Percentiles rank a stretch among this genome's conserved stretches.
phyloP scores from a whole-genome alignment of 1,140 invertebrate genomes.

The Magallana ariakensis region DNA sequence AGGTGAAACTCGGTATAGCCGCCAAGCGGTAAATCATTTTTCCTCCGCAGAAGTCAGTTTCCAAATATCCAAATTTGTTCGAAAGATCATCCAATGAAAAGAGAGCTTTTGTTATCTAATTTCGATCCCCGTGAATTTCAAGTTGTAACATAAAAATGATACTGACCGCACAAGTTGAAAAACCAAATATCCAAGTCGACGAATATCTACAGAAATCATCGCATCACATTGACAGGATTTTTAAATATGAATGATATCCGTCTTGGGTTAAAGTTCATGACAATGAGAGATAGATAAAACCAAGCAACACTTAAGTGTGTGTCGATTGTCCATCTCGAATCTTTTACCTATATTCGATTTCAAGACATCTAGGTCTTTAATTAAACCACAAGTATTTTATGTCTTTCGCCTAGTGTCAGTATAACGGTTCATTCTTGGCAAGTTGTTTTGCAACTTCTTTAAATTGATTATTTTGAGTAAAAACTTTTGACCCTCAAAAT shows the following conservation, averaged over 20 bases:
- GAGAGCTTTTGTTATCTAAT: too few relatives aligned
- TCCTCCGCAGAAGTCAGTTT: not conserved
- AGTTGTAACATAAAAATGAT: not conserved
- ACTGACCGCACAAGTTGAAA: not conserved
- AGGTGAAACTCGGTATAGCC: not conserved
- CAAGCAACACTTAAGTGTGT: slow-evolving; percentile 22
- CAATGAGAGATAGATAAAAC: slow-evolving; percentile 16
- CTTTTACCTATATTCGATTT: slow-evolving; percentile 36
- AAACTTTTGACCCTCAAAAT: slow-evolving; percentile 21
- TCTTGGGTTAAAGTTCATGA: slow-evolving; percentile 16
- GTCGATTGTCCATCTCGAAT: not conserved
- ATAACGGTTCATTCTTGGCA: not conserved
- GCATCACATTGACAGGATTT: not conserved
- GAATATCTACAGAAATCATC: slow-evolving; percentile 16
- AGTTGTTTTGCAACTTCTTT: not conserved
- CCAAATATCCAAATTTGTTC: too few relatives aligned
- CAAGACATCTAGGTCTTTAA: slow-evolving; percentile 30
- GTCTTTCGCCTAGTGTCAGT: not conserved
- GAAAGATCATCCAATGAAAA: too few relatives aligned
- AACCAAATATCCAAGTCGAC: slow-evolving; percentile 2
- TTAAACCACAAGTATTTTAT: slow-evolving; percentile 37
- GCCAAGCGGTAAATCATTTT: not conserved
- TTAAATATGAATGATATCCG: slow-evolving; percentile 8
- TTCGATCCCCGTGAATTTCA: not conserved
- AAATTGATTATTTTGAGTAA: not conserved